Conservation (phyloP, 2,797 vertebrate genomes). For the Myotis findleyi region DNA sequence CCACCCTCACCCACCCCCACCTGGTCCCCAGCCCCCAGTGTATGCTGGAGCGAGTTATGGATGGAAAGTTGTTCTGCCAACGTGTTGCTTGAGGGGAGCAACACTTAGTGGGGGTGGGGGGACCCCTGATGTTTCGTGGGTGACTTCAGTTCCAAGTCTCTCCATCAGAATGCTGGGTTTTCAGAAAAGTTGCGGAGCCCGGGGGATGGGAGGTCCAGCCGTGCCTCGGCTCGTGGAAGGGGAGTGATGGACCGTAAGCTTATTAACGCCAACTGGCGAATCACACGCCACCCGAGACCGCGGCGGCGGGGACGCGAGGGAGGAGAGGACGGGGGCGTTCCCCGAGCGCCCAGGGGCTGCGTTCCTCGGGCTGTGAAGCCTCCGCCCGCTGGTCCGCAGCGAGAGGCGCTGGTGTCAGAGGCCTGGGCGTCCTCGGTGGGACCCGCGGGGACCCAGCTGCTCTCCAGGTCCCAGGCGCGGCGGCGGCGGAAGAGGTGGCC, state of each 20-base stretch:
- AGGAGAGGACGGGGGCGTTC: slow-evolving; percentile 57
- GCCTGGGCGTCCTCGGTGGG: slow-evolving; percentile 41
- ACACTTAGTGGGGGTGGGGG: slow-evolving; percentile 23
- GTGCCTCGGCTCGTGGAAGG: slow-evolving; percentile 23
- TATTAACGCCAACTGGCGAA: slow-evolving; percentile 43
- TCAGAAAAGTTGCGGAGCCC: slow-evolving; percentile 61
- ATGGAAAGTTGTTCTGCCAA: slow-evolving; percentile 79
- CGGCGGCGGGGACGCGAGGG: slow-evolving; percentile 28
- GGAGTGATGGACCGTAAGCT: slow-evolving; percentile 10
- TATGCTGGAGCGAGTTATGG: slow-evolving; percentile 36
- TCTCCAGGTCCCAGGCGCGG: not conserved
- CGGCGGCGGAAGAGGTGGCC: not conserved
- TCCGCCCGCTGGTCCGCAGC: not conserved
- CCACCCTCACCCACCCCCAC: too few species aligned
- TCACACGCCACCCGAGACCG: slow-evolving; percentile 45
- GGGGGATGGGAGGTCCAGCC: slow-evolving; percentile 30
- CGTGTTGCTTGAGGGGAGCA: slow-evolving; percentile 79
- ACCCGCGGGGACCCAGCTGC: not conserved
- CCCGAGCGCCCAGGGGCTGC: not conserved
- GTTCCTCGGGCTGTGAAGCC: not conserved
- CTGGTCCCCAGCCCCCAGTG: not conserved
- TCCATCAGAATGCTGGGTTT: not conserved
- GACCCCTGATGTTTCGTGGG: not conserved
- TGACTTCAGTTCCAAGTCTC: not conserved
- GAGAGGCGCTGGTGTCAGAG: slow-evolving; percentile 43